phyloP scores from a whole-genome alignment of 2,888 invertebrate species.

The Acronicta aceris region DNA sequence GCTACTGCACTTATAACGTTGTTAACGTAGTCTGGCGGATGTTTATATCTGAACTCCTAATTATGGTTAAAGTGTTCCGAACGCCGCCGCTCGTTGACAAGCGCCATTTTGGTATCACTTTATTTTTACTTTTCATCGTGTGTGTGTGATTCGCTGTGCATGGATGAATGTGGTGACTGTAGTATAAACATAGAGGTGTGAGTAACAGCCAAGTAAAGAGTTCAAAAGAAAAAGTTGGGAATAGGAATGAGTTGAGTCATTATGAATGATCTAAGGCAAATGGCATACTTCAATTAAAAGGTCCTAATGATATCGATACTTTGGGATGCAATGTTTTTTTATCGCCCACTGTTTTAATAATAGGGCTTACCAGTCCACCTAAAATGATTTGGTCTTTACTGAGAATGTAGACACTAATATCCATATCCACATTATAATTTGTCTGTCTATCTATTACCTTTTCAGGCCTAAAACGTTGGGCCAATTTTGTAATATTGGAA shows the following conservation, averaged over 20 bases:
- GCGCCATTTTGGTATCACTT: slow-evolving; percentile 38
- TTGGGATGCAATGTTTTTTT: too few relatives aligned
- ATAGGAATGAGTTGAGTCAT: slow-evolving; percentile 27
- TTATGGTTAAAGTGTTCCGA: slow-evolving; percentile 26
- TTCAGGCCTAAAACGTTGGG: too few relatives aligned
- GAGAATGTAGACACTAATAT: too few relatives aligned
- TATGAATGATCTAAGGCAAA: slow-evolving; percentile 3
- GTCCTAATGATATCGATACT: too few relatives aligned
- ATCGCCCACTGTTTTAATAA: too few relatives aligned
- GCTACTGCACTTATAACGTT: slow-evolving; percentile 7
- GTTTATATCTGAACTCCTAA: slow-evolving; percentile 47
- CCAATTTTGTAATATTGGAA: too few relatives aligned
- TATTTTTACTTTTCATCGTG: slow-evolving; percentile 29
- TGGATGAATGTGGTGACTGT: not conserved
- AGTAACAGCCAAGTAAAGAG: slow-evolving; percentile 14
- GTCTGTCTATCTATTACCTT: too few relatives aligned
- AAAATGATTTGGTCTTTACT: too few relatives aligned
- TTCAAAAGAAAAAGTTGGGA: slow-evolving; percentile 36
- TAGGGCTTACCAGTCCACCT: too few relatives aligned
- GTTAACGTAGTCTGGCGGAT: slow-evolving; percentile 37
- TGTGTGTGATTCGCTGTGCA: slow-evolving; percentile 17
- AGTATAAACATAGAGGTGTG: slow-evolving; percentile 22
- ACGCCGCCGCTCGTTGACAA: slow-evolving; percentile 37
- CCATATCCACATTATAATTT: too few relatives aligned
- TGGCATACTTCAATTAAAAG: not conserved